Base-by-base conservation (phyloP, 23 tunicate species). In the Halocynthia aurantium region DNA sequence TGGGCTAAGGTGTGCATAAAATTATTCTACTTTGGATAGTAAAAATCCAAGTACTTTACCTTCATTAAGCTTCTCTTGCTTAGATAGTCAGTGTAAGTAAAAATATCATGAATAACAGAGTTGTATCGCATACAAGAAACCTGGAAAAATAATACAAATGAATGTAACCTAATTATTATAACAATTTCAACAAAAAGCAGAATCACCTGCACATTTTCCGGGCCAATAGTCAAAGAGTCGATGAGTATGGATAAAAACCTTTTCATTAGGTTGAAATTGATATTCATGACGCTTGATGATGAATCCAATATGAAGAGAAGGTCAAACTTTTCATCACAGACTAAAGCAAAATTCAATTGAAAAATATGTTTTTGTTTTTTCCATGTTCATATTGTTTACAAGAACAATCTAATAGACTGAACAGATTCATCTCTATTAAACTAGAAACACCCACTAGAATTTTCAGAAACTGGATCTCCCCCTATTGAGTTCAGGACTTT, bases 271-370 rank as follows among this genome's bases (percentile, higher is more conserved):
- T 17, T 51, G 66, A 92, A 82, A 72, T 76, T 66, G 31, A 7
- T 31, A 15, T 64, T 15, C 8, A 70, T 71, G 53, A 86, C 78
- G 68, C 81, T 77, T 6, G 98, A 92, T n/a, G 98, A 92, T 54
- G 90, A 76, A 55, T 92, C 98, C 56, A 92, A 52, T 13, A 92
- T 78, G 15, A 92, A 52, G 6, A 83, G 82, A 31, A 92, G 80
- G 73, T 92, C 98, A 61, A 92, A 92, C 12, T 61, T 82, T n/a
- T 76, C 92, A 52, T 63, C 8, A 69, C 98, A 92, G 10, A 79
- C 98, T 92, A 31, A 31, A 31, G 44, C 44, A 31, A 4, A 1
- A 31, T 31, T 31, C 44, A 31, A 31, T 31, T 0, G 44, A 31
- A 31, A 31, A 31, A 31, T 31, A 31, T 31, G 44, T 31, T 31